phyloP scores from a whole-genome alignment of 1,140 invertebrate genomes.

The Drosophila bocqueti region DNA sequence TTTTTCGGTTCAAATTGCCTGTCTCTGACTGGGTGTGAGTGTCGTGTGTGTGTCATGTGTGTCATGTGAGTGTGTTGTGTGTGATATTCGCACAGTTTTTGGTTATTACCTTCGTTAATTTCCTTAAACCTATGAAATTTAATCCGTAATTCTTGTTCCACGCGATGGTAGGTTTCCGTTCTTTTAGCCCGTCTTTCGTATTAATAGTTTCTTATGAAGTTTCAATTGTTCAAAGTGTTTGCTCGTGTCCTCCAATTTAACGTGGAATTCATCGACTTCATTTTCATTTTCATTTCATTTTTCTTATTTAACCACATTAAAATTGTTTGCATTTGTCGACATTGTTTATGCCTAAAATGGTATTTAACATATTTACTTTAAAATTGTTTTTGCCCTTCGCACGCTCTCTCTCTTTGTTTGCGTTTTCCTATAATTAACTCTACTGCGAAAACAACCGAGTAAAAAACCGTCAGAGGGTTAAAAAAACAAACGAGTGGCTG shows the following conservation, averaged over 20 bases:
- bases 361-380: slow-evolving; percentile 59
- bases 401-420: slow-evolving; percentile 33
- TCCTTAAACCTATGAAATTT: slow-evolving; percentile 50
- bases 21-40: slow-evolving; percentile 10
- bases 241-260: slow-evolving; percentile 5
- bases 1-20: slow-evolving; percentile 25
- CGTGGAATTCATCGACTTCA: slow-evolving; percentile 18
- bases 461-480: background rate
- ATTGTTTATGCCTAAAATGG: slow-evolving; percentile 61
- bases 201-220: slow-evolving; percentile 44
- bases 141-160: slow-evolving; percentile 47
- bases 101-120: slow-evolving; percentile 35
- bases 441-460: slow-evolving; percentile 31
- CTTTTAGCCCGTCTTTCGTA: slow-evolving; percentile 22
- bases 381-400: slow-evolving; percentile 28
- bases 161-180: slow-evolving; percentile 37
- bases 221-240: slow-evolving; percentile 42
- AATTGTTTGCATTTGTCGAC: slow-evolving; percentile 57
- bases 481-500: slow-evolving; percentile 2
- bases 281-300: slow-evolving; percentile 8
- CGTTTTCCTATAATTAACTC: slow-evolving; percentile 60
- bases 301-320: slow-evolving; percentile 60
- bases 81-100: slow-evolving; percentile 10
- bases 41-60: slow-evolving; percentile 8
- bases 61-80: slow-evolving; percentile 12